Percentiles rank a stretch among this genome's conserved stretches.
Evolutionary conservation across 1,140 invertebrate genomes (phyloP).

Genomic region (Telenomus remus): DNA sequence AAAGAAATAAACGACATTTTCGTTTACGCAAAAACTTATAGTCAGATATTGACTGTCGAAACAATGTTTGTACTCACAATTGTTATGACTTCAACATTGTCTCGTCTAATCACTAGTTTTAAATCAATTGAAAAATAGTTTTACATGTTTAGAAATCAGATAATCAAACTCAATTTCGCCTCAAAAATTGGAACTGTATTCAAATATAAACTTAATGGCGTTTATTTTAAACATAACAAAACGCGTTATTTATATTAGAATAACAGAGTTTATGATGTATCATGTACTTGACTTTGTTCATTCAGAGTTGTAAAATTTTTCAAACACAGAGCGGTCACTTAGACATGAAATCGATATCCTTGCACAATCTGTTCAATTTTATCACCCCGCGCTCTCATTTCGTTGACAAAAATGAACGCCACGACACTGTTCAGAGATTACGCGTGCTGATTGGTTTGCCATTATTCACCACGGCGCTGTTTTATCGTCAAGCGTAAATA

Average conservation of each 20-base stretch:
- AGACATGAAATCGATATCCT: constrained; percentile 36
- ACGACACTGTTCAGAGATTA: neutral
- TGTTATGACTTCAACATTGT: constrained; percentile 9
- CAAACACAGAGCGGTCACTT: constrained; percentile 8
- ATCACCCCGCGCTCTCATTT: constrained; percentile 3
- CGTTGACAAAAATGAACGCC: constrained; percentile 6
- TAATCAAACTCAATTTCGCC: too few relatives aligned
- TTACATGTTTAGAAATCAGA: too few relatives aligned
- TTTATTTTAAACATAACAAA: constrained; percentile 34
- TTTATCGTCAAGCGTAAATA: constrained; percentile 36
- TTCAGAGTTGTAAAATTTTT: constrained; percentile 49
- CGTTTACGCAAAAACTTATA: too few relatives aligned
- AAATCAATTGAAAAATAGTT: too few relatives aligned
- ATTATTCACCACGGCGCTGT: constrained; percentile 16
- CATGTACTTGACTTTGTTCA: constrained; percentile 35
- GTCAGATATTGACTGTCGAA: neutral
- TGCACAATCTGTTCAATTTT: constrained; percentile 19
- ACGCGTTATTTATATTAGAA: constrained; percentile 23
- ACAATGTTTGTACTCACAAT: constrained; percentile 3
- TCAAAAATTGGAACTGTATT: constrained; percentile 30
- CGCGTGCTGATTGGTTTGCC: neutral
- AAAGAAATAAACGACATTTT: neutral
- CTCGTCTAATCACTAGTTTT: constrained; percentile 6
- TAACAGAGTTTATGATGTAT: constrained; percentile 12
- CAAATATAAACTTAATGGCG: constrained; percentile 27